Conservation (phyloP, 1,140 invertebrate species). For the Drosophila navojoa region DNA sequence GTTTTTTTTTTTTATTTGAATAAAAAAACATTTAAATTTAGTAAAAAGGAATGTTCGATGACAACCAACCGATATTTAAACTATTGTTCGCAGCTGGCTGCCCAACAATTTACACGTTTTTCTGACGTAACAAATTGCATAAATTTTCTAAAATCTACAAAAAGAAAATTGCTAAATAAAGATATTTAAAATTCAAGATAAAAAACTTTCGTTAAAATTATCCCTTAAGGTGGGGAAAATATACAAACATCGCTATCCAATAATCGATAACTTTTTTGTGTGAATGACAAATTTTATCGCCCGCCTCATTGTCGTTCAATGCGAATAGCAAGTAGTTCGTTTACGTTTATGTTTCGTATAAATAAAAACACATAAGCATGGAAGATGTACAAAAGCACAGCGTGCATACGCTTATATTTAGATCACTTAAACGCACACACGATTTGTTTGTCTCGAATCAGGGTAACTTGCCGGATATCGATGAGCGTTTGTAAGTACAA, state of each 20-base stretch:
- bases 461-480: constrained; percentile 92
- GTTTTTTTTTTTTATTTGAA: not conserved
- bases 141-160: too few species aligned
- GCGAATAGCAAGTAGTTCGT: constrained; percentile 30
- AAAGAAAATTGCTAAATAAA: too few species aligned
- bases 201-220: too few species aligned
- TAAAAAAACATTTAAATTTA: constrained; percentile 2
- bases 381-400: constrained; percentile 98
- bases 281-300: constrained; percentile 6
- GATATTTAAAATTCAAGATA: too few species aligned
- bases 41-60: not conserved
- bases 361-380: constrained; percentile 56
- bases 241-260: constrained; percentile 1
- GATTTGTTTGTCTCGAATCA: constrained; percentile 98
- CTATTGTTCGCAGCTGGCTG: not conserved
- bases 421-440: constrained; percentile 98
- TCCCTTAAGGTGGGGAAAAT: not conserved
- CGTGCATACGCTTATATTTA: constrained; percentile 97
- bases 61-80: not conserved
- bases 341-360: constrained; percentile 17
- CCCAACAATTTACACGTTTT: not conserved
- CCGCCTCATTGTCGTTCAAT: not conserved
- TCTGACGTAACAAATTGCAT: constrained; percentile 13
- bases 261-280: not conserved
- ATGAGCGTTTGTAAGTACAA: constrained; percentile 90